phyloP scores from a whole-genome alignment of 2,113 vertebrate genomes.

The Bos javanicus region DNA sequence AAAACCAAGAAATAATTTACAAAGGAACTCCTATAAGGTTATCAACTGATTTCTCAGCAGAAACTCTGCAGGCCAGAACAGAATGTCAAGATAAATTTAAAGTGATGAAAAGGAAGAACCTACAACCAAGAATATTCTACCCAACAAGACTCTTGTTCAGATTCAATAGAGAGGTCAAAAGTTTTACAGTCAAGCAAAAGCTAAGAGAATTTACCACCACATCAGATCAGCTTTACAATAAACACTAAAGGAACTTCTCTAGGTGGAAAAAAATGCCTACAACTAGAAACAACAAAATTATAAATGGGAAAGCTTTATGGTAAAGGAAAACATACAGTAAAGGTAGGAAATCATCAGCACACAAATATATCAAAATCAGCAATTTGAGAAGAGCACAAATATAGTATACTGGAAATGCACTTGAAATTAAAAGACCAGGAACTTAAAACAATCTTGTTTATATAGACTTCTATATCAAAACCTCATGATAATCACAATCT shows the following conservation, averaged over 20 bases:
- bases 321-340: neutral
- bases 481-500: neutral
- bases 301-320: neutral
- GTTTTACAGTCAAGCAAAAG: neutral
- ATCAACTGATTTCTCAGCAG: neutral
- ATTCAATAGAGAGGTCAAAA: neutral
- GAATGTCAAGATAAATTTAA: neutral
- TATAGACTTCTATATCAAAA: neutral
- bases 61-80: neutral
- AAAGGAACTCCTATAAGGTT: neutral
- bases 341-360: neutral
- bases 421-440: neutral
- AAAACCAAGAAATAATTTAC: neutral
- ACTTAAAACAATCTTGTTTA: neutral
- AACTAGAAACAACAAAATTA: neutral
- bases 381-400: neutral
- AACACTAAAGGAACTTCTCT: neutral
- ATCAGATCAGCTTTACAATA: neutral
- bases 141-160: neutral
- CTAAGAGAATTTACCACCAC: neutral
- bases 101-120: neutral
- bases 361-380: neutral
- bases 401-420: neutral
- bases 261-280: neutral
- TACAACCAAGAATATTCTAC: neutral